These are phyloP conservation scores for Peromyscus aztecus DNA, from an alignment of 2,797 vertebrate genomes.

Conservation along the genomic window DNA sequence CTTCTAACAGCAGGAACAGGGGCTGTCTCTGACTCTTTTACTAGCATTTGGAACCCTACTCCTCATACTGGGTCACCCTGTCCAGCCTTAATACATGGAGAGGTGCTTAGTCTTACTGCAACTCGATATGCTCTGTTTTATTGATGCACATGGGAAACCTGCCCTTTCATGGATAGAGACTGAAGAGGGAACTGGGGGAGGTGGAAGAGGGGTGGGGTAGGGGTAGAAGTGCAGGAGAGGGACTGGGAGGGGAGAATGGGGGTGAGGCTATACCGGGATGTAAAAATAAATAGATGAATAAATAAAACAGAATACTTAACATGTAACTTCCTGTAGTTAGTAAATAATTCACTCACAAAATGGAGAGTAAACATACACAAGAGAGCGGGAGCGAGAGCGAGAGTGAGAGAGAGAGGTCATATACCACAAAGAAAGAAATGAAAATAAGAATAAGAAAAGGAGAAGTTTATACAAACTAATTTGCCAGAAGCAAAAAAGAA, in stretches of 20 bases:
- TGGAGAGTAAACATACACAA: neutral
- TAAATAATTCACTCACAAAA: neutral
- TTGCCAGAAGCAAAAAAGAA: neutral
- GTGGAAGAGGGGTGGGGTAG: neutral
- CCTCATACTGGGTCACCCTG: neutral
- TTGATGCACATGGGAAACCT: neutral
- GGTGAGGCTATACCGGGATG: neutral
- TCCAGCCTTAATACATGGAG: neutral
- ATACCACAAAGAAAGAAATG: neutral
- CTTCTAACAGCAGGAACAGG: neutral
- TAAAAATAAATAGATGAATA: neutral
- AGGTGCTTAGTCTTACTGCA: neutral
- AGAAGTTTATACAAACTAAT: neutral
- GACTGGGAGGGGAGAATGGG: neutral
- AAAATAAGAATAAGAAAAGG: neutral
- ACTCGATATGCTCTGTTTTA: neutral
- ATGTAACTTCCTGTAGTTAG: neutral
- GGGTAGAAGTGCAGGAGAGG: too few relatives aligned
- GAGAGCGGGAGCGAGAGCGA: too few relatives aligned
- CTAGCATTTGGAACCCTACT: neutral
- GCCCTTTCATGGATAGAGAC: neutral
- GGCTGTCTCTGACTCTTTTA: neutral
- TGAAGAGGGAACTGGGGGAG: neutral
- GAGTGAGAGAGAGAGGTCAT: neutral
- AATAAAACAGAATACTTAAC: neutral